phyloP scores from a whole-genome alignment of 2,888 invertebrate species.

The Micoletzkya japonica region DNA sequence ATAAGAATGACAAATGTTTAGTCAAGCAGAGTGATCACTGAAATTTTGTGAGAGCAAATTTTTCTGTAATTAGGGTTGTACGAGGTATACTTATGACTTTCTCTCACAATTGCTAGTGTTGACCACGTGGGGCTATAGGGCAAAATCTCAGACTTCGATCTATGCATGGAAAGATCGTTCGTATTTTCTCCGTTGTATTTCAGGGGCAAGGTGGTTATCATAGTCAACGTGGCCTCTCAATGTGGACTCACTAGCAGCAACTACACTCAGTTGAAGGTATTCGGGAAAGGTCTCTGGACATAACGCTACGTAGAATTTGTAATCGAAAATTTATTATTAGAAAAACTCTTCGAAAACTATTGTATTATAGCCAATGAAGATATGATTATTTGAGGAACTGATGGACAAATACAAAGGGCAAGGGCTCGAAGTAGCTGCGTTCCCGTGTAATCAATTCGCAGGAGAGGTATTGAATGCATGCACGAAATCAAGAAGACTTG shows the following conservation, averaged over 20 bases:
- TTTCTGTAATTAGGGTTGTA: too few relatives aligned
- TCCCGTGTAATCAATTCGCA: slow-evolving; percentile 83
- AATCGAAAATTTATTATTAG: background rate
- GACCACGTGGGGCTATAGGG: background rate
- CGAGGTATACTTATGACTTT: too few relatives aligned
- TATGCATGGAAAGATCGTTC: background rate
- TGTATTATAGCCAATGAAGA: background rate
- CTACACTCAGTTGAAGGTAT: slow-evolving; percentile 76
- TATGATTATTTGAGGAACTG: slow-evolving; percentile 65
- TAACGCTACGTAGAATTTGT: too few relatives aligned
- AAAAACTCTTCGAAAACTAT: too few relatives aligned
- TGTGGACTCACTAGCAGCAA: slow-evolving; percentile 80
- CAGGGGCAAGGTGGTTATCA: slow-evolving; percentile 76
- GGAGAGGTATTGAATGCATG: slow-evolving; percentile 63
- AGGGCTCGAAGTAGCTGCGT: slow-evolving; percentile 78
- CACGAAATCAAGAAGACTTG: too few relatives aligned
- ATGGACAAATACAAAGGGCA: slow-evolving; percentile 76
- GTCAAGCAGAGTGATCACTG: too few relatives aligned
- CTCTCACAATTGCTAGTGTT: too few relatives aligned
- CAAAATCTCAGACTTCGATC: background rate
- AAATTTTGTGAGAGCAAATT: too few relatives aligned
- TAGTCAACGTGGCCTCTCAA: slow-evolving; percentile 84
- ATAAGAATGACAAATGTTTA: too few relatives aligned
- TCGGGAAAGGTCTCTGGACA: too few relatives aligned
- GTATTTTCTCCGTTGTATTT: slow-evolving; percentile 36